Conservation (phyloP, 2,113 vertebrate genomes). For the Trichechus manatus region DNA sequence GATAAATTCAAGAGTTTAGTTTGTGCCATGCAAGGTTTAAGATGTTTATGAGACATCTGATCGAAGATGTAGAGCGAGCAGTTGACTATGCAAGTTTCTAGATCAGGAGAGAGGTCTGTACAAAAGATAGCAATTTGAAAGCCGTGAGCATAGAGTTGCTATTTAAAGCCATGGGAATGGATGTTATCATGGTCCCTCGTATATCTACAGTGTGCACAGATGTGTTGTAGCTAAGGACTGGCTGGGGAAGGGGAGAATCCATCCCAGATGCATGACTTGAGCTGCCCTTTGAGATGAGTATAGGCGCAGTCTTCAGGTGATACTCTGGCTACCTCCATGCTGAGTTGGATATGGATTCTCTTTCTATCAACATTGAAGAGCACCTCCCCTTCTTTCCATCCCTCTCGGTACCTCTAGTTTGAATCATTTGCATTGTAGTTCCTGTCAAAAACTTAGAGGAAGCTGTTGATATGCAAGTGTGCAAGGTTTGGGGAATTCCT, state of each 20-base stretch:
- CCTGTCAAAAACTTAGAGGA: constrained; percentile 66
- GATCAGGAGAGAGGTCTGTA: constrained; percentile 14
- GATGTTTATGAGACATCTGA: constrained; percentile 3
- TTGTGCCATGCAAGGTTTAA: neutral
- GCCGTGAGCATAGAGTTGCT: neutral
- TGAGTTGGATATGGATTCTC: neutral
- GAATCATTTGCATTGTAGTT: constrained; percentile 46
- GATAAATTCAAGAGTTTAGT: neutral
- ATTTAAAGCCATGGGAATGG: constrained; percentile 29
- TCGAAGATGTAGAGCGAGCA: neutral
- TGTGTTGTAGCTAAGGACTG: constrained; percentile 33
- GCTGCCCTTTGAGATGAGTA: neutral
- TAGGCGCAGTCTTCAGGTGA: neutral
- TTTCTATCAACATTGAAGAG: constrained; percentile 42
- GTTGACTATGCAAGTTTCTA: neutral
- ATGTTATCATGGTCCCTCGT: neutral
- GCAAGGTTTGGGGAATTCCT: constrained; percentile 66
- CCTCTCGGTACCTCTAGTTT: neutral
- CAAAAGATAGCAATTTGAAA: constrained; percentile 49
- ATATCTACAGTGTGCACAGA: constrained; percentile 30
- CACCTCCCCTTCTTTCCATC: constrained; percentile 3
- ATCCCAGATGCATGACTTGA: constrained; percentile 51
- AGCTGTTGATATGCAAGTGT: constrained; percentile 58
- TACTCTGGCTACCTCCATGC: neutral
- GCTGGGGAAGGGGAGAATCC: neutral